Percentiles rank a stretch among this genome's conserved stretches.
Conservation (phyloP, 2,888 invertebrate species). For the Hoplodrina blanda region DNA sequence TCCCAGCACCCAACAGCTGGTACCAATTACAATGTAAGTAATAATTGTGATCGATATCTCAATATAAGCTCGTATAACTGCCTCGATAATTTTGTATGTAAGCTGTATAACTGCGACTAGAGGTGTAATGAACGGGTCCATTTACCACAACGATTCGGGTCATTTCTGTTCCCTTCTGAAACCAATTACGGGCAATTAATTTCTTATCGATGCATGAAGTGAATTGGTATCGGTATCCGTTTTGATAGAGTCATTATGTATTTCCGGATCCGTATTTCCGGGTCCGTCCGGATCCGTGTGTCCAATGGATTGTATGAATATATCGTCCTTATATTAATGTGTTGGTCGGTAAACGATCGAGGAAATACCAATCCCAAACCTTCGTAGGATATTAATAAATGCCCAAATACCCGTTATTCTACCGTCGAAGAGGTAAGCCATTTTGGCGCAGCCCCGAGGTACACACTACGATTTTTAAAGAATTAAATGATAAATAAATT, state of each 20-base stretch:
- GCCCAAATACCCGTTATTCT: background rate
- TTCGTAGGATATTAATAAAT: background rate
- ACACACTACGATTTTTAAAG: background rate
- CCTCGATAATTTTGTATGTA: slow-evolving; percentile 68
- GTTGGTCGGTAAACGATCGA: background rate
- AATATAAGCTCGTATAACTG: slow-evolving; percentile 65
- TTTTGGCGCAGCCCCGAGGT: background rate
- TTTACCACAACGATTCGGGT: slow-evolving; percentile 27
- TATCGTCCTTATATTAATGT: background rate
- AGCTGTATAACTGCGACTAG: slow-evolving; percentile 45
- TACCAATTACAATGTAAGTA: background rate
- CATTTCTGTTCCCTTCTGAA: slow-evolving; percentile 55
- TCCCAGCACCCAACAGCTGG: slow-evolving; percentile 9
- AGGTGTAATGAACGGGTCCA: slow-evolving; percentile 58
- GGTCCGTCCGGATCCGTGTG: background rate
- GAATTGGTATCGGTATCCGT: background rate
- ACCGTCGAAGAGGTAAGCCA: background rate
- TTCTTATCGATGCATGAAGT: background rate
- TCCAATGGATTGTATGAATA: slow-evolving; percentile 10
- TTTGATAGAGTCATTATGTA: slow-evolving; percentile 1
- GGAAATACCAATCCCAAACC: background rate
- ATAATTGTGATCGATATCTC: slow-evolving; percentile 30
- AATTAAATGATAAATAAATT: no score
- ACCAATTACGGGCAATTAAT: slow-evolving; percentile 12
- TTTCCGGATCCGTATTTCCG: background rate